Conservation (phyloP, 35 echinoderm and acorn worm species). For the Lytechinus variegatus region DNA sequence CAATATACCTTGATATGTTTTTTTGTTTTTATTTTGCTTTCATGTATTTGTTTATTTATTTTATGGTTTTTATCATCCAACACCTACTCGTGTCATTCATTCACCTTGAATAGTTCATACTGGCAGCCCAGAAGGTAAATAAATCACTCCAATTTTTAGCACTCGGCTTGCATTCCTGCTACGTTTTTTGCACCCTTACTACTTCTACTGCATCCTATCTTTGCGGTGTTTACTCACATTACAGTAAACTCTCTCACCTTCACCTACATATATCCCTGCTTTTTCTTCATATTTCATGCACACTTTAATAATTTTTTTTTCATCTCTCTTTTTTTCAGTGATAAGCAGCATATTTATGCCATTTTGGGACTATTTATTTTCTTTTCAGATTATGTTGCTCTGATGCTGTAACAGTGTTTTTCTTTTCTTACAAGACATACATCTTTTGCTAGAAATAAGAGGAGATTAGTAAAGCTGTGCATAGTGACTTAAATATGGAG, state of each 20-base stretch:
- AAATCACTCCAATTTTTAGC: constrained; percentile 3
- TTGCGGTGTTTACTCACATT: not conserved
- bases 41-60: not conserved
- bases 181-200: not conserved
- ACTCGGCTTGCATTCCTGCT: constrained; percentile 24
- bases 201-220: constrained; percentile 4
- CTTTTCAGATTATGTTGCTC: constrained; percentile 7
- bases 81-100: not conserved
- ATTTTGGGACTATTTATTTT: constrained; percentile 20
- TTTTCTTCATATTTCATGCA: not conserved
- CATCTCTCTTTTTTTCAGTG: constrained; percentile 33
- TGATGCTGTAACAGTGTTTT: not conserved
- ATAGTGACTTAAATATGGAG: no score
- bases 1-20: not conserved
- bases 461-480: no score
- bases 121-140: constrained; percentile 52
- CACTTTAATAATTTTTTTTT: not conserved
- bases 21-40: constrained; percentile 27
- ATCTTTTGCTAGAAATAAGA: not conserved
- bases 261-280: not conserved
- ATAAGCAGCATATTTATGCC: not conserved
- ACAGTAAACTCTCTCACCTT: not conserved
- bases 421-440: not conserved
- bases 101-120: constrained; percentile 49
- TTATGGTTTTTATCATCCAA: not conserved